phyloP scores from a whole-genome alignment of 1,140 invertebrate genomes.

The Oedothorax gibbosus region DNA sequence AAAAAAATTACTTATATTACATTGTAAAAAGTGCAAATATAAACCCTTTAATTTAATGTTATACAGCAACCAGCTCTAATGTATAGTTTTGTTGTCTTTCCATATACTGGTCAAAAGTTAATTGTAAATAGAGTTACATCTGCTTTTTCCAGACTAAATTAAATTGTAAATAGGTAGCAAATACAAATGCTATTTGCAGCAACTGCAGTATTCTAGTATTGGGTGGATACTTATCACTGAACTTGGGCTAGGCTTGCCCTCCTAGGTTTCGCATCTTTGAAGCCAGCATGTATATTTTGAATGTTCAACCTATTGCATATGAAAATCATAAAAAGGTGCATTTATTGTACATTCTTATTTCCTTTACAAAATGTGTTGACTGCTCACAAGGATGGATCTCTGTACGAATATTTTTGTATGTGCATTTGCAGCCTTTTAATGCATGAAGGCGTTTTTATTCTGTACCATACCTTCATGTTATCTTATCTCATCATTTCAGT shows the following conservation, averaged over 20 bases:
- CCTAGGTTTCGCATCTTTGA: constrained; percentile 34
- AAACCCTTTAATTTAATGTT: too few relatives aligned
- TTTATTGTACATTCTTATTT: constrained; percentile 59
- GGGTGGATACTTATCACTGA: too few relatives aligned
- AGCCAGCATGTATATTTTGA: constrained; percentile 6
- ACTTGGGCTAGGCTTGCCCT: not conserved
- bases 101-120: too few relatives aligned
- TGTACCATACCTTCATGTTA: constrained; percentile 48
- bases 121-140: too few relatives aligned
- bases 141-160: too few relatives aligned
- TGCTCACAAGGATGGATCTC: constrained; percentile 61
- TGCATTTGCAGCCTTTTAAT: constrained; percentile 59
- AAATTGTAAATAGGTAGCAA: too few relatives aligned
- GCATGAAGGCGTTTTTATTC: constrained; percentile 60
- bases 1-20: constrained; percentile 1
- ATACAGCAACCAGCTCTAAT: too few relatives aligned
- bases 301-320: constrained; percentile 41
- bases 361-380: constrained; percentile 54
- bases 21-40: too few relatives aligned
- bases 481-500: constrained; percentile 53
- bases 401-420: constrained; percentile 62
- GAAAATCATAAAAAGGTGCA: constrained; percentile 60
- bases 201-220: too few relatives aligned
- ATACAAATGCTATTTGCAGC: too few relatives aligned
- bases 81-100: too few relatives aligned